Conservation (phyloP, 2,888 invertebrate genomes). For the Spodoptera littoralis region DNA sequence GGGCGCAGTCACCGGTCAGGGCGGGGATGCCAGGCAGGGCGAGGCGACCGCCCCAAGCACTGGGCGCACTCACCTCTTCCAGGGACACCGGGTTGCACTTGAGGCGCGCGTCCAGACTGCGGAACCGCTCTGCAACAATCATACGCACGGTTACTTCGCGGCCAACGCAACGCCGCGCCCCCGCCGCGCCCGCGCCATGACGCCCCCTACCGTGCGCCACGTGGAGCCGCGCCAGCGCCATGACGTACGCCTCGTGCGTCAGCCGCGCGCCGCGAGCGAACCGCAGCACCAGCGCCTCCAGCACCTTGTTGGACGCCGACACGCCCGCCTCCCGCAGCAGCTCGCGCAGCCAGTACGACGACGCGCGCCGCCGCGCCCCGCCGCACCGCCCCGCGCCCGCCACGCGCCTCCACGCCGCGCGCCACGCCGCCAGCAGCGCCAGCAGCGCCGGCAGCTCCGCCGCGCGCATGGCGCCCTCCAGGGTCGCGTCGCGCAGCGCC, state of each 20-base stretch:
- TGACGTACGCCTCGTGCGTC: constrained; percentile 90
- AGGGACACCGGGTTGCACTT: constrained; percentile 92
- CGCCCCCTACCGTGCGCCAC: constrained; percentile 73
- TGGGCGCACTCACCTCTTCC: constrained; percentile 89
- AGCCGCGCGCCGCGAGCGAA: constrained; percentile 90
- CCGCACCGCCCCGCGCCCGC: constrained; percentile 73
- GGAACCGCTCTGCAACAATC: constrained; percentile 90
- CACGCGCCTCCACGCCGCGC: constrained; percentile 49
- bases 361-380: constrained; percentile 38
- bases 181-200: background rate
- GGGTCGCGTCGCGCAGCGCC: constrained; percentile 91
- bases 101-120: constrained; percentile 91
- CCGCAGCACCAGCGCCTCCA: constrained; percentile 91
- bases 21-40: no score
- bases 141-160: constrained; percentile 8
- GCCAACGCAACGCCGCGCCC: background rate
- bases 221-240: constrained; percentile 85
- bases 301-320: constrained; percentile 91
- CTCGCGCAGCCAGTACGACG: constrained; percentile 89
- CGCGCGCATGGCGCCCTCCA: constrained; percentile 90
- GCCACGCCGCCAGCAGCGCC: constrained; percentile 86
- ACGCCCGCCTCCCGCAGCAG: constrained; percentile 90
- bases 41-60: no score
- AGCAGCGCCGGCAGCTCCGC: constrained; percentile 89
- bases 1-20: no score